phyloP scores from a whole-genome alignment of 1,140 invertebrate species.

The Pissodes strobi region DNA sequence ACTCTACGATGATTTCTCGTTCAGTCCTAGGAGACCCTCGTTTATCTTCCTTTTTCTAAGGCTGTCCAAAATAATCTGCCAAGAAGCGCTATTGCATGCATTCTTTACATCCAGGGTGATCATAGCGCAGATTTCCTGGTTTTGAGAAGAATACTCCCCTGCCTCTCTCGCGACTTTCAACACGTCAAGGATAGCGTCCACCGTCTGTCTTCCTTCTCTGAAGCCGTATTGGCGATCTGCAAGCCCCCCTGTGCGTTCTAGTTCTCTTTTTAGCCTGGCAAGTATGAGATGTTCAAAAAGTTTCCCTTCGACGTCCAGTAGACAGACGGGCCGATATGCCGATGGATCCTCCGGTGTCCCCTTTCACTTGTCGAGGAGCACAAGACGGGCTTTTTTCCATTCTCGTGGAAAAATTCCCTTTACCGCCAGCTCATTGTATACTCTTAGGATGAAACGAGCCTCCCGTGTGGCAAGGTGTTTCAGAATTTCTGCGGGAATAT shows the following conservation, averaged over 20 bases:
- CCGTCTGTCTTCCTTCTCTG: conserved; percentile 4
- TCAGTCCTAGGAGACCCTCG: too few species aligned
- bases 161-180: too few species aligned
- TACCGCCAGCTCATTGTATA: neutral
- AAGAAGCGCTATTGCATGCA: too few species aligned
- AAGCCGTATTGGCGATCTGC: conserved; percentile 17
- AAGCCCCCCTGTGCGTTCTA: conserved; percentile 9
- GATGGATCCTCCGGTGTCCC: neutral
- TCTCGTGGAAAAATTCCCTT: conserved; percentile 6
- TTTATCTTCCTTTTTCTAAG: too few species aligned
- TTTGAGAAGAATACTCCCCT: too few species aligned
- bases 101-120: too few species aligned
- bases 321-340: conserved; percentile 33
- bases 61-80: too few species aligned
- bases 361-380: conserved; percentile 16
- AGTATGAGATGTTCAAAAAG: conserved; percentile 18
- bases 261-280: conserved; percentile 16
- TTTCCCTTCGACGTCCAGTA: conserved; percentile 20
- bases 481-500: conserved; percentile 36
- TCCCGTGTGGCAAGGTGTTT: neutral
- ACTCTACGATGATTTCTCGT: too few species aligned
- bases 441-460: neutral
- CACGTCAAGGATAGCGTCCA: too few species aligned
- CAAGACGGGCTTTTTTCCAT: conserved; percentile 26
- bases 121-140: too few species aligned